These are phyloP conservation scores for Rhodophaea formosa DNA, from an alignment of 2,888 invertebrate genomes.

Conservation along the genomic window DNA sequence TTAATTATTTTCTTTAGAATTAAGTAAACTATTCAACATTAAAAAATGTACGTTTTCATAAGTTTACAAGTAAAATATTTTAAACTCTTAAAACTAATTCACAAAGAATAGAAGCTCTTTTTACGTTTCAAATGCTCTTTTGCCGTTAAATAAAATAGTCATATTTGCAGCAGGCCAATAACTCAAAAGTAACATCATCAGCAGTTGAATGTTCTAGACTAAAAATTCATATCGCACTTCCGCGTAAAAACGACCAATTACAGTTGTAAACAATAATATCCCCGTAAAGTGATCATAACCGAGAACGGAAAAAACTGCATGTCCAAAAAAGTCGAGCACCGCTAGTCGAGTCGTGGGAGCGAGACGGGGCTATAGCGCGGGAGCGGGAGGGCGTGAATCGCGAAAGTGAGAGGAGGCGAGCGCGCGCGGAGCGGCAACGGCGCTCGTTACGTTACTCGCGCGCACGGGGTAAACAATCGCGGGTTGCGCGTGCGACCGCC, in stretches of 20 bases:
- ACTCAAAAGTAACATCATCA: constrained; percentile 17
- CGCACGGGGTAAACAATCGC: constrained; percentile 79
- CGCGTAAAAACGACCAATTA: constrained; percentile 24
- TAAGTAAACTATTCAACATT: no score
- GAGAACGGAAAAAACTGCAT: constrained; percentile 73
- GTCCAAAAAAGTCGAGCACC: constrained; percentile 79
- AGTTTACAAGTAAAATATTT: no score
- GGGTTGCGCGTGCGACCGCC: constrained; percentile 71
- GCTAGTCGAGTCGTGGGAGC: constrained; percentile 59
- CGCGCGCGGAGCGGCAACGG: constrained; percentile 65
- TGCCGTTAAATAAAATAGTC: no score
- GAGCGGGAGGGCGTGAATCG: constrained; percentile 53
- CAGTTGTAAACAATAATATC: constrained; percentile 58
- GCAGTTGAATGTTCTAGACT: constrained; percentile 16
- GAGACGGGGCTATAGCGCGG: constrained; percentile 57
- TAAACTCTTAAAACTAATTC: no score
- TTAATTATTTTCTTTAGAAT: no score
- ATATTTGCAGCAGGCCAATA: no score
- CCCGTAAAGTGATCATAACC: constrained; percentile 64
- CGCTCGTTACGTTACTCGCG: constrained; percentile 72
- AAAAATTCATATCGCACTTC: constrained; percentile 12
- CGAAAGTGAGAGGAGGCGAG: constrained; percentile 79
- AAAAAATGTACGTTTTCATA: no score
- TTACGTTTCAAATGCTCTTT: no score
- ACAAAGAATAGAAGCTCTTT: no score